These are phyloP conservation scores for Drosophila siamana DNA, from an alignment of 2,888 invertebrate species.

Conservation along the genomic window DNA sequence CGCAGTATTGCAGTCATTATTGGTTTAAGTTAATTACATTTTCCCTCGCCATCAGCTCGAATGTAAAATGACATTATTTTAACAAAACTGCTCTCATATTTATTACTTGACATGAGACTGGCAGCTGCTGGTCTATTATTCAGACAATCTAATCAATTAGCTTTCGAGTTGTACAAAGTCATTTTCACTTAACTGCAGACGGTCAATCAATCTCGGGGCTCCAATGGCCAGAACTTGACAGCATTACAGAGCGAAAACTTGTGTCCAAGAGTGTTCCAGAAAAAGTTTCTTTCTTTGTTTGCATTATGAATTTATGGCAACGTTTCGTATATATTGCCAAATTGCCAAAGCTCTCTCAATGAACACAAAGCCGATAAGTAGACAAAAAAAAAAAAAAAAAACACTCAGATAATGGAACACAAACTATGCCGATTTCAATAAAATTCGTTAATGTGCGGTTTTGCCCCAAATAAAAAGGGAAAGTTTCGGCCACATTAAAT, in stretches of 20 bases:
- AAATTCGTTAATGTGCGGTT: constrained; percentile 53
- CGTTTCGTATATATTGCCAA: neutral
- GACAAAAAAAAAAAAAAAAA: constrained; percentile 1
- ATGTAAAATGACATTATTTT: constrained; percentile 10
- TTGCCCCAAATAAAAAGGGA: neutral
- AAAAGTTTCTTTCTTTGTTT: constrained; percentile 22
- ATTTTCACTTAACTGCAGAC: constrained; percentile 47
- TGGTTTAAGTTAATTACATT: neutral
- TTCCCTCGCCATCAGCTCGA: neutral
- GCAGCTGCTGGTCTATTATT: constrained; percentile 13
- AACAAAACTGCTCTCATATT: constrained; percentile 18
- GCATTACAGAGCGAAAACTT: constrained; percentile 53
- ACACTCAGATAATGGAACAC: constrained; percentile 12
- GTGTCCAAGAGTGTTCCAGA: constrained; percentile 22
- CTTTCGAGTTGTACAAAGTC: constrained; percentile 35
- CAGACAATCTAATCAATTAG: constrained; percentile 61
- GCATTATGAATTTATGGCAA: constrained; percentile 63
- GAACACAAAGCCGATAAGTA: neutral
- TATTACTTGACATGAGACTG: constrained; percentile 4
- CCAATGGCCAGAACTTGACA: constrained; percentile 44
- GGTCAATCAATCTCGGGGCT: constrained; percentile 53
- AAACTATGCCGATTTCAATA: constrained; percentile 52
- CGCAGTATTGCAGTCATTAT: too few species aligned
- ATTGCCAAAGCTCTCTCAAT: constrained; percentile 9
- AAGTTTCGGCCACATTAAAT: constrained; percentile 58